Conservation (phyloP, 2,113 vertebrate species). For the Hyperoodon ampullatus region DNA sequence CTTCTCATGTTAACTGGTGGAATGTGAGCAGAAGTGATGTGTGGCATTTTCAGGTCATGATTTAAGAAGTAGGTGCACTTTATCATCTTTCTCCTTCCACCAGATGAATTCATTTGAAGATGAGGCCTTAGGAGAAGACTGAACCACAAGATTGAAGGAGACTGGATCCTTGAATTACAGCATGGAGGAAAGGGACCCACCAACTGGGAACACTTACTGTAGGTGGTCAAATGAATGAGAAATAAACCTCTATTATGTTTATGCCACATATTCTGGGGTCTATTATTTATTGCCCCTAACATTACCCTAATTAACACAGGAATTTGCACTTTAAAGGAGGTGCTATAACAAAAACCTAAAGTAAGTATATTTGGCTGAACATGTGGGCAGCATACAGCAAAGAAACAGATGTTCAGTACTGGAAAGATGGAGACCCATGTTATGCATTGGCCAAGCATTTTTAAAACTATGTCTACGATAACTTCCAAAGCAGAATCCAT, state of each 20-base stretch:
- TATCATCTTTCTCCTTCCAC: neutral
- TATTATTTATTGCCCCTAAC: neutral
- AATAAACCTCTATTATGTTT: neutral
- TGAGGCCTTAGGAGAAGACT: neutral
- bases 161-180: neutral
- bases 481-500: neutral
- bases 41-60: neutral
- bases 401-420: neutral
- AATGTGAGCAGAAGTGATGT: neutral
- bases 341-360: neutral
- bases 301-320: neutral
- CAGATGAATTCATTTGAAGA: slow-evolving; percentile 4
- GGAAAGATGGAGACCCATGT: neutral
- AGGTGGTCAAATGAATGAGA: neutral
- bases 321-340: neutral
- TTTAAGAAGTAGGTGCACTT: neutral
- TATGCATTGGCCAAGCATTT: neutral
- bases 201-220: neutral
- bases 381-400: neutral
- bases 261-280: neutral
- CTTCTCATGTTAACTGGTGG: neutral
- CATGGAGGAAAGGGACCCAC: neutral
- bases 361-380: neutral
- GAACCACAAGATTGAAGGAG: neutral
- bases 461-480: neutral